phyloP scores from a whole-genome alignment of 2,888 invertebrate species.

The Melitaea athalia region DNA sequence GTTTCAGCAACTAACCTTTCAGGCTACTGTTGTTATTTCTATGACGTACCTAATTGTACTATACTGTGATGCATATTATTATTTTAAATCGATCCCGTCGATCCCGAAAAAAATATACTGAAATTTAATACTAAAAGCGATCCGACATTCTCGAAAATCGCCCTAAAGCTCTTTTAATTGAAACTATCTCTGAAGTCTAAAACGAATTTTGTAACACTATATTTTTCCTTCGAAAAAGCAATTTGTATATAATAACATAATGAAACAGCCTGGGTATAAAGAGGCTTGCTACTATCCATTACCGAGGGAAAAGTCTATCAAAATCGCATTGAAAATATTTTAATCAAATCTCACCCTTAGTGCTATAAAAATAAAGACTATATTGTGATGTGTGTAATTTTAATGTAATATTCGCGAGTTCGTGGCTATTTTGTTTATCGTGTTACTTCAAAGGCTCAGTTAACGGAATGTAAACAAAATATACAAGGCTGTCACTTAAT shows the following conservation, averaged over 20 bases:
- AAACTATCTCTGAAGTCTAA: background rate
- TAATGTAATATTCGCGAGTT: background rate
- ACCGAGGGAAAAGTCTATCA: background rate
- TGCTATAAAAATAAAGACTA: background rate
- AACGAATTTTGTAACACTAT: background rate
- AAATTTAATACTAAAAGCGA: too few species aligned
- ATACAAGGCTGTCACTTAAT: constrained; percentile 29
- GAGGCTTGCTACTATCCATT: constrained; percentile 14
- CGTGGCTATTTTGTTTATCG: constrained; percentile 2
- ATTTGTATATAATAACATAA: constrained; percentile 19
- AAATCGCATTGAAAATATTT: background rate
- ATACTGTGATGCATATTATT: too few species aligned
- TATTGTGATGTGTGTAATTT: background rate
- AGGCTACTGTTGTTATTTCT: too few species aligned
- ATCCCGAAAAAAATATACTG: too few species aligned
- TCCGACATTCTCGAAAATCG: background rate
- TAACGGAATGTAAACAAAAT: constrained; percentile 23
- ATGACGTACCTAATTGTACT: too few species aligned
- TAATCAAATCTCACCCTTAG: background rate
- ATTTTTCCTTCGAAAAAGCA: constrained; percentile 7
- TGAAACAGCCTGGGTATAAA: constrained; percentile 6
- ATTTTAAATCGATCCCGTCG: too few species aligned
- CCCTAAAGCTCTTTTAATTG: background rate
- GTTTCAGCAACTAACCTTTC: too few species aligned
- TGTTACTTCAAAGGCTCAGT: constrained; percentile 25